Percentiles rank a stretch among this genome's conserved stretches.
Conservation (phyloP, 2,888 invertebrate genomes). For the Agrotis exclamationis region DNA sequence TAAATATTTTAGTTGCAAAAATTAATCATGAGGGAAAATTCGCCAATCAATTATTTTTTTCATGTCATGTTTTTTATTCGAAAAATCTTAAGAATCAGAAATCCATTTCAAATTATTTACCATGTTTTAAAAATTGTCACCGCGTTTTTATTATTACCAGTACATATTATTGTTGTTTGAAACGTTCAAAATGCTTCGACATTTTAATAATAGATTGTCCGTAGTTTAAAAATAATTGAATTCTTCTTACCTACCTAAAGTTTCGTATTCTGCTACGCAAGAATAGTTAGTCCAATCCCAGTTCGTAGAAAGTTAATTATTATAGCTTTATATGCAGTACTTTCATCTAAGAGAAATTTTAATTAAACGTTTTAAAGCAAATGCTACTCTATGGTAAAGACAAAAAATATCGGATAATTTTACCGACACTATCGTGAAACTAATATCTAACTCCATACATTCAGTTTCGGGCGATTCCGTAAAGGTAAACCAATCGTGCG, state of each 20-base stretch:
- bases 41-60: conserved; percentile 3
- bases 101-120: background rate
- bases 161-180: conserved; percentile 30
- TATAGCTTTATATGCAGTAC: conserved; percentile 60
- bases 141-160: conserved; percentile 43
- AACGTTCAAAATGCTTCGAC: conserved; percentile 53
- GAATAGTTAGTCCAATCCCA: conserved; percentile 60
- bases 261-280: conserved; percentile 65
- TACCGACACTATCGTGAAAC: background rate
- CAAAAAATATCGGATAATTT: conserved; percentile 12
- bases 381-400: conserved; percentile 40
- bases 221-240: conserved; percentile 57
- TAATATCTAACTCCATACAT: conserved; percentile 25
- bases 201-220: conserved; percentile 56
- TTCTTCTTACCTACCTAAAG: conserved; percentile 54
- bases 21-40: background rate
- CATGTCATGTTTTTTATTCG: background rate
- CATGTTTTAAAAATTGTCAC: conserved; percentile 25
- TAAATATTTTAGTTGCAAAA: too few relatives aligned
- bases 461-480: conserved; percentile 1
- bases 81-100: background rate
- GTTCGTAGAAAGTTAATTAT: conserved; percentile 62
- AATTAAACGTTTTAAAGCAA: conserved; percentile 43
- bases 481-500: conserved; percentile 18
- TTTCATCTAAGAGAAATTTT: conserved; percentile 51